Percentiles rank a stretch among this genome's conserved stretches.
These are phyloP conservation scores for Ectemnius lituratus DNA, from an alignment of 2,888 invertebrate species.

Conservation along the genomic window DNA sequence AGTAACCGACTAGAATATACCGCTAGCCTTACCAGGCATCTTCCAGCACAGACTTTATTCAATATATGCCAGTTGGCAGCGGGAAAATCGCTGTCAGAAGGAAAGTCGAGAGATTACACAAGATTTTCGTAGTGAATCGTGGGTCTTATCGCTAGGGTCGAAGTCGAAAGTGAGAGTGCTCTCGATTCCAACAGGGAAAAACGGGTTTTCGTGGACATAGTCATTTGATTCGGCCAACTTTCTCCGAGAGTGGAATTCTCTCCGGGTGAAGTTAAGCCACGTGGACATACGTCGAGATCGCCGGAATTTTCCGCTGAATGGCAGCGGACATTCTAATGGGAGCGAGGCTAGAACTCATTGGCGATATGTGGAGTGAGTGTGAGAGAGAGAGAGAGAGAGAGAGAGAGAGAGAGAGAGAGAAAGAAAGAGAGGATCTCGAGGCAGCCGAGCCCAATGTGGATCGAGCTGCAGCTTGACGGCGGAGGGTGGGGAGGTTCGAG, in stretches of 20 bases:
- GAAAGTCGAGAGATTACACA: too few relatives aligned
- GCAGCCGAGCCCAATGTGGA: slow-evolving; percentile 3
- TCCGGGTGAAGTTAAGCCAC: not conserved
- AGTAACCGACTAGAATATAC: too few relatives aligned
- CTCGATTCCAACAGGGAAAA: not conserved
- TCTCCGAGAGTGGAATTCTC: not conserved
- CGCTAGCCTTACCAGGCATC: not conserved
- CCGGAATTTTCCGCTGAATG: not conserved
- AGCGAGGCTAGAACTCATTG: not conserved
- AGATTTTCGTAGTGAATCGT: too few relatives aligned
- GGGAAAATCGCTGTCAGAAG: too few relatives aligned
- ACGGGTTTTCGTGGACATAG: not conserved
- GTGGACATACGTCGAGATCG: not conserved
- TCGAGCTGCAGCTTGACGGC: slow-evolving; percentile 16
- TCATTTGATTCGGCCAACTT: not conserved
- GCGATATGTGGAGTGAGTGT: not conserved
- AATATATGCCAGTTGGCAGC: not conserved
- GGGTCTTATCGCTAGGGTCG: not conserved
- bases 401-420: slow-evolving; percentile 1
- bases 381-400: too few relatives aligned
- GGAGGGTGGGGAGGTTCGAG: slow-evolving; percentile 34
- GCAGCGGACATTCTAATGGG: too few relatives aligned
- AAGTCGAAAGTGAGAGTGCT: slow-evolving; percentile 5
- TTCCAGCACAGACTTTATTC: not conserved
- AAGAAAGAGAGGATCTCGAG: not conserved